Evolutionary conservation across 2,888 invertebrate genomes (phyloP), one percentile per base, ranked within the genome.

Genomic region (Antheraea yamamai): DNA sequence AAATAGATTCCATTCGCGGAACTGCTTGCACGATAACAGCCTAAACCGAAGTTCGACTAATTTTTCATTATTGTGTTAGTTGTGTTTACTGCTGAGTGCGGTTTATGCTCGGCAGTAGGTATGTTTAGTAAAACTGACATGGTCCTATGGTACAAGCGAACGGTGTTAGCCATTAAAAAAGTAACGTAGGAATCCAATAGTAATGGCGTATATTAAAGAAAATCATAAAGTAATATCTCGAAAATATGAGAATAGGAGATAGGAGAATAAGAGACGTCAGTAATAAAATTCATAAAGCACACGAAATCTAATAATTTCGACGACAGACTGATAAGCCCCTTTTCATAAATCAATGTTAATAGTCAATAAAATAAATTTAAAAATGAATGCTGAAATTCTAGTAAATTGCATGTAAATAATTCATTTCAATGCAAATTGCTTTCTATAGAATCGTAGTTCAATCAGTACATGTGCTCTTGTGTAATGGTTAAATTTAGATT

Each of bases 341-440:
- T 74, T 70, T 52, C 35, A 35, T 30, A 47, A 64, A 66, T 55
- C 55, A 74, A 66, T 30, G 26, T n/a, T 20, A 66, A 74, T 74
- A 58, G 55, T 68, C 16, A 26, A 47, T 73, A 64, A 47, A 70
- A 26, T 30, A 30, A 68, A 66, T 66, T 35, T 74, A 68, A 70
- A 74, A 74, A 70, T 61, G n/a, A 61, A 23, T 61, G n/a, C 61
- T 30, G 26, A 26, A 66, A 30, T 26, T 30, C 30, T 39, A 70
- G 26, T 73, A 73, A 75, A 74, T 79, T 73, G 76, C 78, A 77
- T 68, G 75, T 55, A 72, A 78, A 79, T 78, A 81, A 82, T 82
- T 83, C 82, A 84, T 84, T 83, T 84, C 81, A 83, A 84, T 83
- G 83, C 79, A 84, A 81, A 84, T 84, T 82, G 78, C 78, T 79